Percentiles rank a stretch among this genome's conserved stretches.
phyloP scores from a whole-genome alignment of 1,140 invertebrate genomes.

The Drosophila guanche region DNA sequence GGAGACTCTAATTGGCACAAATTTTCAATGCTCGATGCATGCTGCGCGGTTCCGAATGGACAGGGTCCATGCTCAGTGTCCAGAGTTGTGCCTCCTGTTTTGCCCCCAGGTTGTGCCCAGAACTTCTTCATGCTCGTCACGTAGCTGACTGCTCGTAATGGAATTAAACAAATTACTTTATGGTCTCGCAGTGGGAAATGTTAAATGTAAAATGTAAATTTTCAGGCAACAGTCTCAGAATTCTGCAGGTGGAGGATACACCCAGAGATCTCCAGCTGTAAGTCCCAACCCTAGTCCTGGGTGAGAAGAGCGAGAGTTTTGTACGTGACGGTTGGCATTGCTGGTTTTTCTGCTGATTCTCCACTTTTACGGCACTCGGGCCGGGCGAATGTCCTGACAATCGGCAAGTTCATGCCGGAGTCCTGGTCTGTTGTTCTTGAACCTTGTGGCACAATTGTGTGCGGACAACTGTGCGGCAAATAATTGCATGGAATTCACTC shows the following conservation, averaged over 20 bases:
- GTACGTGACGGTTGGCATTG: conserved; percentile 59
- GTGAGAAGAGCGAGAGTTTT: conserved; percentile 1
- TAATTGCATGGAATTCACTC: conserved; percentile 57
- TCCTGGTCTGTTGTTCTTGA: conserved; percentile 60
- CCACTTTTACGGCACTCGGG: conserved; percentile 12
- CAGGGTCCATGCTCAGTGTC: conserved; percentile 34
- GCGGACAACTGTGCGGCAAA: conserved; percentile 64
- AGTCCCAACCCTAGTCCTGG: neutral
- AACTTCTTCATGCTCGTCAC: conserved; percentile 64
- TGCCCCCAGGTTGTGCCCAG: neutral
- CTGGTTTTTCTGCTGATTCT: conserved; percentile 30
- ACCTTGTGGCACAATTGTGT: conserved; percentile 57
- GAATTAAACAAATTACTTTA: conserved; percentile 80
- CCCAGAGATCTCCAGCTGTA: too few relatives aligned
- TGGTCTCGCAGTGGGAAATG: conserved; percentile 71
- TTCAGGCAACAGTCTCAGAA: neutral
- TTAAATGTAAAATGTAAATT: conserved; percentile 57
- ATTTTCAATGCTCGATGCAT: conserved; percentile 51
- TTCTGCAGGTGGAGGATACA: conserved; percentile 7
- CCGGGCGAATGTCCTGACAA: conserved; percentile 74
- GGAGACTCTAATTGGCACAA: conserved; percentile 74
- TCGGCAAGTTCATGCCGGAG: conserved; percentile 66
- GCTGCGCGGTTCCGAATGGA: conserved; percentile 21
- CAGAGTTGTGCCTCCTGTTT: neutral
- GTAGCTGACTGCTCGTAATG: conserved; percentile 63